phyloP scores from a whole-genome alignment of 2,888 invertebrate species.

The Saturnia japonica region DNA sequence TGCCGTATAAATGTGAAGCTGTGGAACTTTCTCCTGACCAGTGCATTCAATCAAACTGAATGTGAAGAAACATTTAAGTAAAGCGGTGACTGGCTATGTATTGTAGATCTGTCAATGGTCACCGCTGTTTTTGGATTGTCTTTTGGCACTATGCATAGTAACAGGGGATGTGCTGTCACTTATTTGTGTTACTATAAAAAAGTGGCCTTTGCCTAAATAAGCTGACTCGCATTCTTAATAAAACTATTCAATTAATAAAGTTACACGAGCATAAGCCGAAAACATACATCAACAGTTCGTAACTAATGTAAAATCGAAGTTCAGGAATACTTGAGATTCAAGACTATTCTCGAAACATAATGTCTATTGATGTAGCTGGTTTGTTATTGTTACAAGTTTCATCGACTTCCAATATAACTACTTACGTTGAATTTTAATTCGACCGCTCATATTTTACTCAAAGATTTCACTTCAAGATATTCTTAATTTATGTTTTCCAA shows the following conservation, averaged over 20 bases:
- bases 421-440: conserved; percentile 26
- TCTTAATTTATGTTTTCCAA: not conserved
- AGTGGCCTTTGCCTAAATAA: no score
- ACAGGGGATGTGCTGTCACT: no score
- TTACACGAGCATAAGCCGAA: not conserved
- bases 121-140: no score
- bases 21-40: no score
- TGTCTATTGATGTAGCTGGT: not conserved
- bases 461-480: not conserved
- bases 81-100: no score
- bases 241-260: not conserved
- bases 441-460: not conserved
- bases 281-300: not conserved
- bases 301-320: conserved; percentile 2
- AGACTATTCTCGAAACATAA: not conserved
- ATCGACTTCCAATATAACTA: not conserved
- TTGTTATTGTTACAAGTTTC: not conserved
- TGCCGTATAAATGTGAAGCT: no score
- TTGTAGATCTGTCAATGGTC: no score
- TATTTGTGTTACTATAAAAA: no score
- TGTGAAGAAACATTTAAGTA: no score
- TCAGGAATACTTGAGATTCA: not conserved
- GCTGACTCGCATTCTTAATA: no score
- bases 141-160: no score
- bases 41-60: no score